These are phyloP conservation scores for Lemur catta DNA, from an alignment of 2,797 vertebrate genomes.

Conservation along the genomic window DNA sequence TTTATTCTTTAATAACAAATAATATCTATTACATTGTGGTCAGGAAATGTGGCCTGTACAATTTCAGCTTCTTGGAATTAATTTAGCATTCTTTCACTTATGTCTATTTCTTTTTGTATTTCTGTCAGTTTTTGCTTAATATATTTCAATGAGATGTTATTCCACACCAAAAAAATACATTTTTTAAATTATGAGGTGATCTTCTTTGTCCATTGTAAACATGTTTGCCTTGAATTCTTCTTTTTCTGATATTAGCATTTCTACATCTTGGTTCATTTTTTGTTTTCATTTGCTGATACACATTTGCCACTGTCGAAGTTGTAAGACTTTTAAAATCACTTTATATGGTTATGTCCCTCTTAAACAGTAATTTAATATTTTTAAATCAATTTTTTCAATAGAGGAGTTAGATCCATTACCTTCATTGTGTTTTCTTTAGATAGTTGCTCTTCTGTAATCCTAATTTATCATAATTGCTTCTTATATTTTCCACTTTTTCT, in stretches of 20 bases:
- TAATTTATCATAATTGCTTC: neutral
- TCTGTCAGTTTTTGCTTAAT: neutral
- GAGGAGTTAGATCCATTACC: neutral
- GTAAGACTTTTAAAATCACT: neutral
- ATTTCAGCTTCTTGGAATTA: conserved; percentile 51
- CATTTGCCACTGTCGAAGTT: neutral
- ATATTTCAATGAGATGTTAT: neutral
- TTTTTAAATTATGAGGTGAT: neutral
- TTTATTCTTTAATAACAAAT: conserved; percentile 46
- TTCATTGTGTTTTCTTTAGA: neutral
- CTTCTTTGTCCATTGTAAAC: neutral
- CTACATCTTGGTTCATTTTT: neutral
- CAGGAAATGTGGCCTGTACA: conserved; percentile 23
- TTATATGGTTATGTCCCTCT: neutral
- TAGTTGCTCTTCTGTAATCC: neutral
- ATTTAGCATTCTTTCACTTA: conserved; percentile 15
- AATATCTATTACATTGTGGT: conserved; percentile 37
- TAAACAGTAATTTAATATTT: neutral
- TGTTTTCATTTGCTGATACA: neutral
- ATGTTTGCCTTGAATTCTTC: neutral
- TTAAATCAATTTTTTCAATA: neutral
- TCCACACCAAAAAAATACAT: neutral
- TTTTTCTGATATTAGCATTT: neutral
- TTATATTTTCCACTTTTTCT: neutral
- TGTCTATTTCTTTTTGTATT: neutral